These are phyloP conservation scores for Dunckerocampus dactyliophorus DNA, from an alignment of 2,113 vertebrate species.

Conservation along the genomic window DNA sequence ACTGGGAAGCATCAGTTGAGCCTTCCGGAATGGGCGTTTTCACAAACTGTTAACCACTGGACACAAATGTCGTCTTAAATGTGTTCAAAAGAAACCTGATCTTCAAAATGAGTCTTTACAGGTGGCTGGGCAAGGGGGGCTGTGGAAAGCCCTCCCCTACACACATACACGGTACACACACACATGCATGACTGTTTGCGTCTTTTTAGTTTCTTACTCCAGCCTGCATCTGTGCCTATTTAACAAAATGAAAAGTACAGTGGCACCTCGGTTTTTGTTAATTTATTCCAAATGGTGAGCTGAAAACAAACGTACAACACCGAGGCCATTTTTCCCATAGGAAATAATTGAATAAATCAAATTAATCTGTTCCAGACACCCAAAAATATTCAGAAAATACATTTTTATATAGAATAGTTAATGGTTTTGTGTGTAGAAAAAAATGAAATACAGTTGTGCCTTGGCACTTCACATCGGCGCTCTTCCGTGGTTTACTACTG, in stretches of 20 bases:
- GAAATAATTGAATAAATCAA: too few relatives aligned
- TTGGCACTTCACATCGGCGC: too few relatives aligned
- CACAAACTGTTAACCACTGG: slow-evolving; percentile 64
- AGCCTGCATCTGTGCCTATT: slow-evolving; percentile 7
- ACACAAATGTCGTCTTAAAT: slow-evolving; percentile 66
- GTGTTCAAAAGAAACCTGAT: slow-evolving; percentile 72
- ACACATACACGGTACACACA: slow-evolving; percentile 15
- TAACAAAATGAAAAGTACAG: too few relatives aligned
- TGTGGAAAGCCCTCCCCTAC: slow-evolving; percentile 17
- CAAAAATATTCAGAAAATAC: too few relatives aligned
- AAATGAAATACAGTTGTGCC: too few relatives aligned
- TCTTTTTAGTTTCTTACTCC: slow-evolving; percentile 14
- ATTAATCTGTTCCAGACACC: too few relatives aligned
- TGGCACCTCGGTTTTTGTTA: neutral
- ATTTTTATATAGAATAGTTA: too few relatives aligned
- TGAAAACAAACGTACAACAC: too few relatives aligned
- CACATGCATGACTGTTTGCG: slow-evolving; percentile 7
- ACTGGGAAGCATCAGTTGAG: slow-evolving; percentile 35
- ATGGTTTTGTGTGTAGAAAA: too few relatives aligned
- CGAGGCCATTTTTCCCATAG: too few relatives aligned
- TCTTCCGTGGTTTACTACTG: too few relatives aligned
- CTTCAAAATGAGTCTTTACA: slow-evolving; percentile 60
- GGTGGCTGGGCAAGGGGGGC: slow-evolving; percentile 43
- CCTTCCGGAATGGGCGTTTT: slow-evolving; percentile 54
- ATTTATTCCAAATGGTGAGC: too few relatives aligned